Conservation (phyloP, 2,797 vertebrate genomes). For the Clamator glandarius region DNA sequence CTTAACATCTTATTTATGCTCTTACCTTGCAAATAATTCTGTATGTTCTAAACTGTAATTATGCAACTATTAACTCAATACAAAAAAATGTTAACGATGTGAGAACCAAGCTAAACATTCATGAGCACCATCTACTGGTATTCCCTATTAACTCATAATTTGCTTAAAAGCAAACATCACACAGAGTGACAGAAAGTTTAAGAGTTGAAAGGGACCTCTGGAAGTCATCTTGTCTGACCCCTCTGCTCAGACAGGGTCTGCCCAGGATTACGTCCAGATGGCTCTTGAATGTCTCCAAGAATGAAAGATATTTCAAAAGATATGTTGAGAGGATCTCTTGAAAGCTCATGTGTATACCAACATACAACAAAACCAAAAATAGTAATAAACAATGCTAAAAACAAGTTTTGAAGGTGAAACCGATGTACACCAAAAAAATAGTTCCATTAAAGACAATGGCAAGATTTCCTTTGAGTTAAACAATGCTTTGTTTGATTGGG, state of each 20-base stretch:
- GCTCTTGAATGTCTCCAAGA: background rate
- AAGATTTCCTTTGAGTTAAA: too few relatives aligned
- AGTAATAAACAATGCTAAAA: too few relatives aligned
- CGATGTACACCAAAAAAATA: too few relatives aligned
- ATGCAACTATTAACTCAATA: background rate
- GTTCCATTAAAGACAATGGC: too few relatives aligned
- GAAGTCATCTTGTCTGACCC: background rate
- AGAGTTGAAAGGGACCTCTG: background rate
- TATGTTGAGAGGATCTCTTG: background rate
- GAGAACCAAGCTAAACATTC: background rate
- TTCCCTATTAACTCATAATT: background rate
- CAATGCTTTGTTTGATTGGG: too few relatives aligned
- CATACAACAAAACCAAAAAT: too few relatives aligned
- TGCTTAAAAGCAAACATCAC: background rate
- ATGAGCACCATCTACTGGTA: constrained; percentile 16
- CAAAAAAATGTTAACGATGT: background rate
- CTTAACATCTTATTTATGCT: background rate
- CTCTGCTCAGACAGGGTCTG: too few relatives aligned
- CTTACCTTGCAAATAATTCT: background rate
- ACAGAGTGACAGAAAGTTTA: background rate
- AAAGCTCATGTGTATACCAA: background rate
- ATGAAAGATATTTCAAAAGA: background rate
- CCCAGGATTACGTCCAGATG: background rate
- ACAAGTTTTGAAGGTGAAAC: too few relatives aligned
- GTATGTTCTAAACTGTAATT: background rate